phyloP scores from a whole-genome alignment of 2,113 vertebrate species.

The Nansenia antarctica region DNA sequence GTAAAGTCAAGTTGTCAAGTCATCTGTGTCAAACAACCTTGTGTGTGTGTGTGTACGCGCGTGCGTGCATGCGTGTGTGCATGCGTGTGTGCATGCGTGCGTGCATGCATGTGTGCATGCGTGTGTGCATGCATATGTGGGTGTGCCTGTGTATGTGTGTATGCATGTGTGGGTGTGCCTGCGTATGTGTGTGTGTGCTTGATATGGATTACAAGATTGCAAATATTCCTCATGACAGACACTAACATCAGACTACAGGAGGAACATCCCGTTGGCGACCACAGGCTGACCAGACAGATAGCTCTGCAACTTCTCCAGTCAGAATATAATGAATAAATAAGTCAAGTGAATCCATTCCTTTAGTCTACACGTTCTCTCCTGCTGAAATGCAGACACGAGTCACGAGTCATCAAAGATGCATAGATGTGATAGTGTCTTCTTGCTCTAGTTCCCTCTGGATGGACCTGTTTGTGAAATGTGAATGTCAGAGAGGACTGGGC shows the following conservation, averaged over 20 bases:
- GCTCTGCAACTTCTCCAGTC: neutral
- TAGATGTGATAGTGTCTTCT: conserved; percentile 24
- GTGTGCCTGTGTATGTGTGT: too few relatives aligned
- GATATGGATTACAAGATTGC: neutral
- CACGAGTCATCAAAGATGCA: conserved; percentile 44
- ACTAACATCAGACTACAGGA: neutral
- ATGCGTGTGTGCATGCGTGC: too few relatives aligned
- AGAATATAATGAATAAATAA: neutral
- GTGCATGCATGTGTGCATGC: too few relatives aligned
- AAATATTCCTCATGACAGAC: neutral
- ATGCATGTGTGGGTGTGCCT: too few relatives aligned
- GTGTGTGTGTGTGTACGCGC: too few relatives aligned
- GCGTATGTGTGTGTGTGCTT: too few relatives aligned
- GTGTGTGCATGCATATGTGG: too few relatives aligned
- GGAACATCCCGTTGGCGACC: neutral
- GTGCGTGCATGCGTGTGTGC: too few relatives aligned
- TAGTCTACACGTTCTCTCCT: neutral
- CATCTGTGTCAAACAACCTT: neutral
- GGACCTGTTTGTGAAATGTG: too few relatives aligned
- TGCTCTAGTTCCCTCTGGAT: conserved; percentile 8
- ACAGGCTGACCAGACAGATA: neutral
- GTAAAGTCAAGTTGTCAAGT: neutral
- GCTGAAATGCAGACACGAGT: neutral
- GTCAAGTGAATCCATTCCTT: neutral
- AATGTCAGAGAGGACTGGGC: neutral